Base-by-base conservation (phyloP, 1,140 invertebrate genomes). In the Ceratosolen solmsi region DNA sequence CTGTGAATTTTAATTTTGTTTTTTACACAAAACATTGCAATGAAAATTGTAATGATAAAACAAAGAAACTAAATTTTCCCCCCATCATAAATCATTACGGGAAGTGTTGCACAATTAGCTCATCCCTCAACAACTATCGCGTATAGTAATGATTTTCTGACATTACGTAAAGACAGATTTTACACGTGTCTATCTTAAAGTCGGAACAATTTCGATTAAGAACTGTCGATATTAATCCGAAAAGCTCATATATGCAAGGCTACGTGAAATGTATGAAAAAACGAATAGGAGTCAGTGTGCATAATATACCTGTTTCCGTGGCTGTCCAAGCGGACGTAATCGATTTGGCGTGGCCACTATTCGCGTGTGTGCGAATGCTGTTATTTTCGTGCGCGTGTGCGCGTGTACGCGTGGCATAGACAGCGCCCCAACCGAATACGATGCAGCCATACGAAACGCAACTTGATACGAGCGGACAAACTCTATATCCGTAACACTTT, bases 251-350 rank as follows among this genome's bases (percentile, higher is more conserved):
- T 22, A 27, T 11, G 41, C 17, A 63, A 36, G 13, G 9, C 60
- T 11, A 0, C 25, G 49, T 20, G 8, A 73, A 73, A 56, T 51
- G 27, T 51, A 49, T 30, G 11, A 2, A 25, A 7, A 22, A 49
- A 70, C 49, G n/a, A 36, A 68, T 41, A 54, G 13, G 25, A 58
- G 41, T 22, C 20, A 51, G 56, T 36, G 27, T 54, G 76, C 77
- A 65, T 71, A 71, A 79, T 71, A 65, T 71, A 79, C 71, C 65
- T 71, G 68, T 79, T 79, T 71, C 65, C 65, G 77, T 51, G 77
- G 49, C 9, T 51, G 33, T 41, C 65, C 33, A 49, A 20, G 46
- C 46, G 11, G 11, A 22, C 36, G 49, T 79, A 71, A 72, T 72
- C 78, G 68, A 72, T 72, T 79, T 68, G 25, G 15, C 54, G 38